These are phyloP conservation scores for Phasia obesa DNA, from an alignment of 2,888 invertebrate genomes.

Conservation along the genomic window DNA sequence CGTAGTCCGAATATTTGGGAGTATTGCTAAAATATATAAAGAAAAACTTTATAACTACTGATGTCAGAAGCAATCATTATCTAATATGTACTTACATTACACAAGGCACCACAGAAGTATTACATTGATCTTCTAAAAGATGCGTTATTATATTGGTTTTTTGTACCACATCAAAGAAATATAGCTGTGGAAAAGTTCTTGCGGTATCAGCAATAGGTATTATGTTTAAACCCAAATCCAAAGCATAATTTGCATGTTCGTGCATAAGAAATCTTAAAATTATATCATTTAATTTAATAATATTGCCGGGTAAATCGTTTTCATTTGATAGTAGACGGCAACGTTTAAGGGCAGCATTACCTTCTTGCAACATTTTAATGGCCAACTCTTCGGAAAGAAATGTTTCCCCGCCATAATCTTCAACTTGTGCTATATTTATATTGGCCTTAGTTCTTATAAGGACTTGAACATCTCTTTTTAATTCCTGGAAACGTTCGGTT, in stretches of 20 bases:
- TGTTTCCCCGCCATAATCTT: conserved; percentile 98
- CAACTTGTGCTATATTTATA: conserved; percentile 96
- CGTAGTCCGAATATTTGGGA: conserved; percentile 93
- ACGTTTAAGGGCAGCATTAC: conserved; percentile 93
- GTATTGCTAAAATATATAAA: conserved; percentile 86
- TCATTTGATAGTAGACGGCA: conserved; percentile 92
- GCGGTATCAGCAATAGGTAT: conserved; percentile 93
- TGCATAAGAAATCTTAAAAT: conserved; percentile 91
- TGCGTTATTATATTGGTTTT: conserved; percentile 97
- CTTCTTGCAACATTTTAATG: conserved; percentile 93
- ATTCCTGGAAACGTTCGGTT: conserved; percentile 95
- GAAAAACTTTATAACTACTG: too few species aligned
- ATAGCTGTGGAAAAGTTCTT: conserved; percentile 92
- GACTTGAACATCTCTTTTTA: conserved; percentile 96
- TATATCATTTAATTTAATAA: conserved; percentile 91
- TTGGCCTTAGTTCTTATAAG: conserved; percentile 95
- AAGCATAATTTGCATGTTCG: conserved; percentile 98
- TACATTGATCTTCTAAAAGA: conserved; percentile 95
- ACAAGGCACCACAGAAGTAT: conserved; percentile 93
- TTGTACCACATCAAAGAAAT: conserved; percentile 96
- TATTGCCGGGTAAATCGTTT: conserved; percentile 90
- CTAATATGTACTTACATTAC: conserved; percentile 88
- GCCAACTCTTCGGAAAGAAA: conserved; percentile 97
- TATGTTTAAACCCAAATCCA: conserved; percentile 95
- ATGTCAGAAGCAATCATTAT: neutral